These are phyloP conservation scores for Meles meles DNA, from an alignment of 2,113 vertebrate species.

Conservation along the genomic window DNA sequence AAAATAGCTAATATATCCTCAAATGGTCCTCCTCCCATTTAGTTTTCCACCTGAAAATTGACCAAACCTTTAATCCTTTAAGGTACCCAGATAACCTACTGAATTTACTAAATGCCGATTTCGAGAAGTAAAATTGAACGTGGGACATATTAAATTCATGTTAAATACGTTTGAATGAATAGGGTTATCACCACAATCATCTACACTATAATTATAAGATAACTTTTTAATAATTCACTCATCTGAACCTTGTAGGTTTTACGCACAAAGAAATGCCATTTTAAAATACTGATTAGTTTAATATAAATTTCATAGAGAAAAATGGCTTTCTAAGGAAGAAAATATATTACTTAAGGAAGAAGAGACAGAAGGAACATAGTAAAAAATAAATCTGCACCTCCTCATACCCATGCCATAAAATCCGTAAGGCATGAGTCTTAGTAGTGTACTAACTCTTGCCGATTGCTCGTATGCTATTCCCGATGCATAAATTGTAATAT, in stretches of 20 bases:
- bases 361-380: not conserved
- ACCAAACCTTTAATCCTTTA: not conserved
- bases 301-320: conserved; percentile 2
- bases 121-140: not conserved
- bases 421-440: not conserved
- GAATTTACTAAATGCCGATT: not conserved
- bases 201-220: not conserved
- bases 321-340: not conserved
- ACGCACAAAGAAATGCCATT: not conserved
- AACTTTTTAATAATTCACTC: not conserved
- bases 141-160: not conserved
- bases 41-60: not conserved
- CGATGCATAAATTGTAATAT: not conserved
- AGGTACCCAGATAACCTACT: not conserved
- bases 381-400: not conserved
- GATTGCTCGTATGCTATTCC: not conserved
- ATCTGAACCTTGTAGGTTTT: not conserved
- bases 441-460: not conserved
- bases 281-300: not conserved
- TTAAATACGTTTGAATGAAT: not conserved
- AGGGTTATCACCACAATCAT: not conserved
- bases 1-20: not conserved
- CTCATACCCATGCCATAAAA: not conserved
- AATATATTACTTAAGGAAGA: not conserved
- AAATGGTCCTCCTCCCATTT: not conserved